phyloP scores from a whole-genome alignment of 2,888 invertebrate species.

The Masnerella sp. region DNA sequence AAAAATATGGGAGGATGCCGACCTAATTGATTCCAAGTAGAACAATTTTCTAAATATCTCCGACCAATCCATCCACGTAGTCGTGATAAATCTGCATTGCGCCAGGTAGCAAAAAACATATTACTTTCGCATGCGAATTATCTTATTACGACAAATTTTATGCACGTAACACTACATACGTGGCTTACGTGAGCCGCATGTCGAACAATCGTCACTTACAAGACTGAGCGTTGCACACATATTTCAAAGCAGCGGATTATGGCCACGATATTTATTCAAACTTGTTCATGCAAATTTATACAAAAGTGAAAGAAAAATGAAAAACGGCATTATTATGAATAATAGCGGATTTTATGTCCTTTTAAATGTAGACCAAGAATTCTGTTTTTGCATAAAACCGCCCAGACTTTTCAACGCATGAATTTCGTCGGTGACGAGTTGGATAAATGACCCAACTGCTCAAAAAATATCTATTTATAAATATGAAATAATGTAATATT shows the following conservation, averaged over 20 bases:
- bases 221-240: slow-evolving; percentile 29
- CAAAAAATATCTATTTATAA: neutral
- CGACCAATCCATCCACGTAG: slow-evolving; percentile 29
- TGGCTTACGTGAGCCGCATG: slow-evolving; percentile 45
- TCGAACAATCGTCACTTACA: slow-evolving; percentile 48
- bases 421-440: neutral
- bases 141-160: slow-evolving; percentile 54
- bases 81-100: slow-evolving; percentile 44
- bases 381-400: slow-evolving; percentile 10
- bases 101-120: slow-evolving; percentile 29
- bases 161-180: slow-evolving; percentile 50
- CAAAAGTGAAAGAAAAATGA: slow-evolving; percentile 29
- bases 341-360: slow-evolving; percentile 17
- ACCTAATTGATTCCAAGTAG: slow-evolving; percentile 24
- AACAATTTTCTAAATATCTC: slow-evolving; percentile 18
- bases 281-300: slow-evolving; percentile 33
- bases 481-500: neutral
- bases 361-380: slow-evolving; percentile 15
- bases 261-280: slow-evolving; percentile 27
- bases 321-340: slow-evolving; percentile 23
- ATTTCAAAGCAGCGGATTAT: slow-evolving; percentile 32
- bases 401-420: too few species aligned
- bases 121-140: slow-evolving; percentile 55
- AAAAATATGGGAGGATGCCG: too few species aligned
- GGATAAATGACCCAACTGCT: neutral